phyloP scores from a whole-genome alignment of 2,797 vertebrate species.

The Sebastes paucispinis region DNA sequence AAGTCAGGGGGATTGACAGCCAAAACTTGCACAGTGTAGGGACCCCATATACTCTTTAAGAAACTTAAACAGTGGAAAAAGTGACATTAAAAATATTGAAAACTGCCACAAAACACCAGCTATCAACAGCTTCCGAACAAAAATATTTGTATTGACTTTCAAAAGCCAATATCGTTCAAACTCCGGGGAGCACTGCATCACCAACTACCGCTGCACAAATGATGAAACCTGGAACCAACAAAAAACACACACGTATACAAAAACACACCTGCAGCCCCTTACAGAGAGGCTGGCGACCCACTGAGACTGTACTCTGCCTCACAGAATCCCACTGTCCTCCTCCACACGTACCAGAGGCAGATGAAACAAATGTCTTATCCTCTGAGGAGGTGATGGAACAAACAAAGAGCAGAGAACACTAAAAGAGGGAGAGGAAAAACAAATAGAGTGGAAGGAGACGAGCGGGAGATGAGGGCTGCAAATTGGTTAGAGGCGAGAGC shows the following conservation, averaged over 20 bases:
- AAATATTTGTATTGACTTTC: not conserved
- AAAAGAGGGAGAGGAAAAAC: conserved; percentile 21
- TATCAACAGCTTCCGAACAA: not conserved
- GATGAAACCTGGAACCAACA: not conserved
- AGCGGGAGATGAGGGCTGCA: conserved; percentile 23
- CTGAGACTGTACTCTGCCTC: conserved; percentile 19
- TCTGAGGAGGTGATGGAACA: conserved; percentile 37
- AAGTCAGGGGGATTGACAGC: too few species aligned
- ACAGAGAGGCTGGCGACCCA: not conserved
- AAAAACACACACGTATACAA: not conserved
- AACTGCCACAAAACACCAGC: not conserved
- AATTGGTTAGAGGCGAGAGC: conserved; percentile 20
- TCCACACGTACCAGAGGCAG: conserved; percentile 16
- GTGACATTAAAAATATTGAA: not conserved
- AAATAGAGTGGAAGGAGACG: conserved; percentile 30
- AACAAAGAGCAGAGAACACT: conserved; percentile 42
- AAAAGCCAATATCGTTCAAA: not conserved
- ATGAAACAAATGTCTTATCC: conserved; percentile 47
- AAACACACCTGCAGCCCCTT: not conserved
- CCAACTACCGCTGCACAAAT: not conserved
- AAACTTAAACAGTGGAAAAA: too few species aligned
- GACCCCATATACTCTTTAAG: too few species aligned
- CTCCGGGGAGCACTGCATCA: not conserved
- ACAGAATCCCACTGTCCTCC: conserved; percentile 9
- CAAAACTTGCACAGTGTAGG: not conserved